Base-by-base conservation (phyloP, 1,140 invertebrate genomes). In the Megathymus violae region DNA sequence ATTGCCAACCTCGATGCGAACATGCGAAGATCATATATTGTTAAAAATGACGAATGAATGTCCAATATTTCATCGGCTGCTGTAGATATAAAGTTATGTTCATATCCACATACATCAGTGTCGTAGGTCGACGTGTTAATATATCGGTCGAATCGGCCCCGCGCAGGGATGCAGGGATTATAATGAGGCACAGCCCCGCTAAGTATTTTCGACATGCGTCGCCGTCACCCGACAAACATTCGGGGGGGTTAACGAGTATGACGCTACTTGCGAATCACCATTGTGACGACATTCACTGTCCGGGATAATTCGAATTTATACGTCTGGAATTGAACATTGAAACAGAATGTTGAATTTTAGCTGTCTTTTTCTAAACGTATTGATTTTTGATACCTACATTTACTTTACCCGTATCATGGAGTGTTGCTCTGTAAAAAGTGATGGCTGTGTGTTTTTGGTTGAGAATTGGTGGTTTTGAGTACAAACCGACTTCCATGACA, bases 161-260 rank as follows among this genome's bases (percentile, higher is more conserved):
- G 72, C 72, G 59, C 47, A 62, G 80, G 71, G 71, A 60, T 78
- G 80, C 74, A 76, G 78, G 83, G 82, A 85, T 85, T 85, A 84
- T 90, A 89, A 90, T 90, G 88, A 89, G 82, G 78, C 74, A 71
- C 80, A 68, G 74, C 82, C 85, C 83, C 85, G 82, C 82, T 88
- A 89, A 90, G 88, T 83, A 90, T 89, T 89, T 85, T 86, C 76
- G 86, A 89, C 88, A 90, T 90, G 88, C 88, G 86, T 88, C 76
- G 83, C 81, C 84, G 82, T 82, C 86, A 75, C 85, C 84, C 88
- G 82, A 68, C 85, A 88, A 90, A 88, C 85, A 89, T 85, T 86
- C 80, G 69, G 76, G 5, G 74, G 83, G 81, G 84, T 77, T 80
- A 78, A 78, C 75, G 71, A 76, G 72, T 63, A 77, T 69, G 67